A percentile compares a stretch with the other conserved stretches of the same genome.
These are phyloP conservation scores for Saimiri boliviensis DNA, from an alignment of 2,113 vertebrate genomes.

Conservation along the genomic window DNA sequence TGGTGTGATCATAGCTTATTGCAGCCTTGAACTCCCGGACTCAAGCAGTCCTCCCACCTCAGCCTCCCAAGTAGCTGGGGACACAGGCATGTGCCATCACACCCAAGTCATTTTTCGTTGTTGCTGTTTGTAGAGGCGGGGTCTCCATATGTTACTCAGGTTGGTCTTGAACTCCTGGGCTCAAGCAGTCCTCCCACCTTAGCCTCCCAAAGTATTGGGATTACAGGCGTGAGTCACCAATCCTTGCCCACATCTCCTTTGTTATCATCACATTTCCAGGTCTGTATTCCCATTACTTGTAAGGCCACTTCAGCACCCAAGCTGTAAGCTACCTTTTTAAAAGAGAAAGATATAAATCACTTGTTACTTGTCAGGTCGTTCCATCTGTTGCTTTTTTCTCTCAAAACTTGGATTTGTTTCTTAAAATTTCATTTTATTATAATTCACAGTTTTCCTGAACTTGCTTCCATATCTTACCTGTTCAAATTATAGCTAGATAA, in stretches of 20 bases:
- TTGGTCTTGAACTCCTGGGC: no score
- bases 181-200: no score
- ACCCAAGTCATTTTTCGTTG: no score
- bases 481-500: background rate
- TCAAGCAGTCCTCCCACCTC: no score
- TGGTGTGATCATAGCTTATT: no score
- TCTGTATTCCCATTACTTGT: background rate
- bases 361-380: background rate
- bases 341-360: background rate
- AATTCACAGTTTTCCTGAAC: background rate
- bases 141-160: no score
- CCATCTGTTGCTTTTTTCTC: background rate
- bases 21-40: no score
- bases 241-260: background rate
- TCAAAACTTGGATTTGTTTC: background rate
- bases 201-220: no score
- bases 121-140: no score
- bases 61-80: no score
- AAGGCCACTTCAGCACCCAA: background rate
- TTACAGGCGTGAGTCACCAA: no score
- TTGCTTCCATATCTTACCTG: background rate
- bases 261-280: background rate
- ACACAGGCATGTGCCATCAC: no score
- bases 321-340: background rate
- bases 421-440: slow-evolving; percentile 8